Evolutionary conservation across 2,888 invertebrate genomes (phyloP), one percentile per base, ranked within the genome.

Genomic region (Phengaris arion): DNA sequence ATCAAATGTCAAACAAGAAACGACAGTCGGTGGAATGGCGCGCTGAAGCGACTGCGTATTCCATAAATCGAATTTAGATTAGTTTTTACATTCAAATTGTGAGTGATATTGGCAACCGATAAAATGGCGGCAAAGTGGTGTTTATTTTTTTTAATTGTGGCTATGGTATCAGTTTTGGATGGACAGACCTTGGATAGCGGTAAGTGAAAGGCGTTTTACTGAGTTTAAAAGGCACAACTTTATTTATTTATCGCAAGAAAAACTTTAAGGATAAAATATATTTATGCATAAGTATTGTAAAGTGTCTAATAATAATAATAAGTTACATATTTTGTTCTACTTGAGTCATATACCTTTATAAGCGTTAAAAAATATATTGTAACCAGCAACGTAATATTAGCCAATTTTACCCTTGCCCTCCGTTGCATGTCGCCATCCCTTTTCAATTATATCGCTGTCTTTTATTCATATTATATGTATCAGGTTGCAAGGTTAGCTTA

Each of bases 141-240:
- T 84, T 82, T 89, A 74, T 84, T 86, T 79, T 80, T 84, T 81
- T 81, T 87, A 64, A 78, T 84, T 79, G 80, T 85, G 78, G 80
- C 84, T 48, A 82, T 87, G 82, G 85, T 85, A 77, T 81, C 86
- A 74, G 84, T 87, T 77, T 81, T 88, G 80, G 86, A 87, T 78
- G 90, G 88, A 75, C 91, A 91, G 82, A 89, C 90, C 87, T 90
- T 91, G 89, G 85, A 54, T 54, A 72, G 87, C 76, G 92, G 92
- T 92, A 79, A 92, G 92, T 91, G 91, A 92, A 91, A 91, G 91
- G 91, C 75, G 82, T 82, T 84, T 85, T 46, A 46, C 12, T 35
- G 52, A 46, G 45, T 69, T 69, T 75, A 22, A 68, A 69, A 15
- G 9, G 48, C 51, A 70, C 70, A 51, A 22, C 6, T 64, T 6